These are phyloP conservation scores for Aldrovandia affinis DNA, from an alignment of 2,797 vertebrate species.

Conservation along the genomic window DNA sequence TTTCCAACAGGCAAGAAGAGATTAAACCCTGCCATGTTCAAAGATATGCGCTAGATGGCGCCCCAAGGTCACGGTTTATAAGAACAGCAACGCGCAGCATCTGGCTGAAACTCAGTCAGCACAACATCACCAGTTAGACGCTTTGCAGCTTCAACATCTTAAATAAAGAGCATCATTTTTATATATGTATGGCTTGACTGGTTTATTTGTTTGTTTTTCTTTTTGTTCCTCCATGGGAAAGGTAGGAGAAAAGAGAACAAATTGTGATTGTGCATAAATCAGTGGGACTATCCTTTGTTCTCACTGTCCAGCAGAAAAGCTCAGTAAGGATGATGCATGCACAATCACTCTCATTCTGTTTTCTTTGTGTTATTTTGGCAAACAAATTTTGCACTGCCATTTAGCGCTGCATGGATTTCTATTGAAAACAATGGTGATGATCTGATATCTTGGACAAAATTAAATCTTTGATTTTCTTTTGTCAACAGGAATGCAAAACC, in stretches of 20 bases:
- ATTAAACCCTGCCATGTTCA: no score
- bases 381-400: constrained; percentile 14
- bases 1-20: neutral
- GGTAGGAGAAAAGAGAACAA: constrained; percentile 26
- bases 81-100: neutral
- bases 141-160: constrained; percentile 27
- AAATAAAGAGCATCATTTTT: constrained; percentile 25
- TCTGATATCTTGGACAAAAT: neutral
- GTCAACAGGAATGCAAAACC: neutral
- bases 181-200: constrained; percentile 23
- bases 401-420: neutral
- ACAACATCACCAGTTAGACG: constrained; percentile 1
- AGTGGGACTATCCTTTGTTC: constrained; percentile 15
- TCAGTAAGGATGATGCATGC: constrained; percentile 70
- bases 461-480: constrained; percentile 9
- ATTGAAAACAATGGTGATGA: neutral
- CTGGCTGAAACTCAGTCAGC: neutral
- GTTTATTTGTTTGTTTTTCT: constrained; percentile 12
- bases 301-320: constrained; percentile 45
- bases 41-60: constrained; percentile 27
- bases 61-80: constrained; percentile 4
- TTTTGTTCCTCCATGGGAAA: constrained; percentile 18
- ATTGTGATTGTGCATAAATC: constrained; percentile 11
- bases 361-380: constrained; percentile 57
- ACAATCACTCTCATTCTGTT: constrained; percentile 58